Percentiles rank a stretch among this genome's conserved stretches.
These are phyloP conservation scores for Hedychridium roseum DNA, from an alignment of 2,888 invertebrate genomes.

Conservation along the genomic window DNA sequence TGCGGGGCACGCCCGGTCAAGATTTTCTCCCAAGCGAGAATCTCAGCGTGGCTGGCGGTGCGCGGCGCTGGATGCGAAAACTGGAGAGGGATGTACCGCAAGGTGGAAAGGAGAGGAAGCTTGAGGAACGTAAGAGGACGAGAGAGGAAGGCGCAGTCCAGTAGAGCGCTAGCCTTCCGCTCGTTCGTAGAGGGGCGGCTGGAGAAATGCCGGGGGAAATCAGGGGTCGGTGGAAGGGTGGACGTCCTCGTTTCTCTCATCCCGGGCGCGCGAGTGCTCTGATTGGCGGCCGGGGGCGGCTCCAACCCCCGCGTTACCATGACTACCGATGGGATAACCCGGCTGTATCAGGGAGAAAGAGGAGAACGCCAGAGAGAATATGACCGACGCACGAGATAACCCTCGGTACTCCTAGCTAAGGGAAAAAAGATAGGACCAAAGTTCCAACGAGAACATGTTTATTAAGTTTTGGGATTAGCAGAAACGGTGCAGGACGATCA, in stretches of 20 bases:
- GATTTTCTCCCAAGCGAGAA: constrained; percentile 63
- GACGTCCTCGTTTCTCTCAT: constrained; percentile 48
- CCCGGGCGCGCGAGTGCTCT: constrained; percentile 65
- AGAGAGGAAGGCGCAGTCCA: constrained; percentile 21
- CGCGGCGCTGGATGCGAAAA: constrained; percentile 22
- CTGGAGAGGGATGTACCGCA: constrained; percentile 12
- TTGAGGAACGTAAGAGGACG: no score
- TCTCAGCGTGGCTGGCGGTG: constrained; percentile 59
- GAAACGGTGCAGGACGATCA: no score
- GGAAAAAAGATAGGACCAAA: no score
- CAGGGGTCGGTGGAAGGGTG: constrained; percentile 28
- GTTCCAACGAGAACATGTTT: no score
- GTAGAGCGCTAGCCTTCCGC: constrained; percentile 16
- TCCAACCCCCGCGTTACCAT: constrained; percentile 66
- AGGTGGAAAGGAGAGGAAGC: constrained; percentile 11
- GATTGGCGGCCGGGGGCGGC: constrained; percentile 67
- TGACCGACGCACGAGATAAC: constrained; percentile 20
- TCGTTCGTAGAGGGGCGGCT: constrained; percentile 19
- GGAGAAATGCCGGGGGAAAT: constrained; percentile 21
- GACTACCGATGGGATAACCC: constrained; percentile 66
- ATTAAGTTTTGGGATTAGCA: no score
- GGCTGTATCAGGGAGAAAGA: constrained; percentile 45
- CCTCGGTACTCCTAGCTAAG: no score
- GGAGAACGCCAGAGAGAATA: constrained; percentile 17
- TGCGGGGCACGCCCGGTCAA: constrained; percentile 65